Conservation (phyloP, 2,888 invertebrate species). For the Macrosiphum euphorbiae region DNA sequence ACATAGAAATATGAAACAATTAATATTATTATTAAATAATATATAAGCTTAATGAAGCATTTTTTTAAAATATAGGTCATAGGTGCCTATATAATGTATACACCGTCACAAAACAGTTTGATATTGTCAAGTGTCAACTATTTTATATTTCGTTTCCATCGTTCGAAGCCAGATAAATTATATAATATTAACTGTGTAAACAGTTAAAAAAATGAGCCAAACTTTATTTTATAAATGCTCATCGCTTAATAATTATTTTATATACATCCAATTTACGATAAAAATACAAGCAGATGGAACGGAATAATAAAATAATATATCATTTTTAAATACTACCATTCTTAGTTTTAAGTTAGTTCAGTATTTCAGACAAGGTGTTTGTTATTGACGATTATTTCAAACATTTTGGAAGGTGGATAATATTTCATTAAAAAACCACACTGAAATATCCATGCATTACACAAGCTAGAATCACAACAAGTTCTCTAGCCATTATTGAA, state of each 20-base stretch:
- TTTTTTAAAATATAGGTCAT: not conserved
- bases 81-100: not conserved
- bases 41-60: not conserved
- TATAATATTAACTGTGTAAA: not conserved
- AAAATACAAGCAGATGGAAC: not conserved
- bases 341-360: not conserved
- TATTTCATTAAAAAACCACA: not conserved
- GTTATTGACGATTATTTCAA: too few species aligned
- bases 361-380: not conserved
- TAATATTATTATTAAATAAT: not conserved
- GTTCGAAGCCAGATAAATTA: not conserved
- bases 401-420: not conserved
- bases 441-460: not conserved
- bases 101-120: not conserved
- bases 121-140: not conserved
- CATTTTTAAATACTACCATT: not conserved
- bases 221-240: not conserved
- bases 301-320: not conserved
- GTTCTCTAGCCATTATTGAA: constrained; percentile 10
- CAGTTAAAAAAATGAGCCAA: not conserved
- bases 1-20: too few species aligned
- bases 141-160: not conserved
- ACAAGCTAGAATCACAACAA: constrained; percentile 21
- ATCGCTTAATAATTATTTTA: not conserved
- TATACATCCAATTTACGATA: not conserved